Percentiles rank a stretch among this genome's conserved stretches.
Conservation (phyloP, 1,140 invertebrate genomes). For the Sitophilus oryzae region DNA sequence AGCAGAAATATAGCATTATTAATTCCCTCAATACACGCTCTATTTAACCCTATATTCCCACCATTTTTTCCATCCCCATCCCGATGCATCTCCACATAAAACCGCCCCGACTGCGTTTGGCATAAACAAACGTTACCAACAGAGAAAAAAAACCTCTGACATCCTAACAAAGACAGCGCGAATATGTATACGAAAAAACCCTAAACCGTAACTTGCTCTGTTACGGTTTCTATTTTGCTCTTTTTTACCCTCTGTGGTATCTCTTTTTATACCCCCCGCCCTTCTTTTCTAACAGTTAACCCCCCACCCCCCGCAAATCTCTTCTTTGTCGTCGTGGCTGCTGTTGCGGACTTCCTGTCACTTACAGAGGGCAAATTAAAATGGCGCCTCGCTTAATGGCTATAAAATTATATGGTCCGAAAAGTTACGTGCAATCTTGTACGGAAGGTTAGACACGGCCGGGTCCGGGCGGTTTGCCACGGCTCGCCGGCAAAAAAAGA, state of each 20-base stretch:
- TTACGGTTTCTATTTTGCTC: neutral
- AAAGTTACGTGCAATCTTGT: slow-evolving; percentile 15
- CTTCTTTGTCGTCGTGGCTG: slow-evolving; percentile 6
- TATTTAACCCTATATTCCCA: no score
- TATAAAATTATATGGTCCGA: slow-evolving; percentile 26
- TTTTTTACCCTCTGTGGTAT: no score
- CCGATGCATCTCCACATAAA: neutral
- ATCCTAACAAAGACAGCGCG: no score
- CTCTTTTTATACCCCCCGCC: no score
- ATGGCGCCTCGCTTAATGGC: slow-evolving; percentile 21
- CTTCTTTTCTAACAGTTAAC: no score
- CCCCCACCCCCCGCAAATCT: slow-evolving; percentile 13
- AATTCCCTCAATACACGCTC: no score
- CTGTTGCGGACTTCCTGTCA: slow-evolving; percentile 23
- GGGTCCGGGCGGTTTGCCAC: neutral
- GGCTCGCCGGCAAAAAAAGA: neutral
- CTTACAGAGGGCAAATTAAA: slow-evolving; percentile 24
- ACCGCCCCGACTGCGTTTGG: neutral
- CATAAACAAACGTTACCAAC: neutral
- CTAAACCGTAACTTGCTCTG: no score
- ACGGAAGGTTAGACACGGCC: slow-evolving; percentile 8
- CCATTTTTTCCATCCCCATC: neutral
- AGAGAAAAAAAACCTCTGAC: no score
- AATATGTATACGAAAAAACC: no score
- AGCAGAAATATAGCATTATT: no score